Conservation (phyloP, 2,888 invertebrate species). For the Chaitophorus viminalis region DNA sequence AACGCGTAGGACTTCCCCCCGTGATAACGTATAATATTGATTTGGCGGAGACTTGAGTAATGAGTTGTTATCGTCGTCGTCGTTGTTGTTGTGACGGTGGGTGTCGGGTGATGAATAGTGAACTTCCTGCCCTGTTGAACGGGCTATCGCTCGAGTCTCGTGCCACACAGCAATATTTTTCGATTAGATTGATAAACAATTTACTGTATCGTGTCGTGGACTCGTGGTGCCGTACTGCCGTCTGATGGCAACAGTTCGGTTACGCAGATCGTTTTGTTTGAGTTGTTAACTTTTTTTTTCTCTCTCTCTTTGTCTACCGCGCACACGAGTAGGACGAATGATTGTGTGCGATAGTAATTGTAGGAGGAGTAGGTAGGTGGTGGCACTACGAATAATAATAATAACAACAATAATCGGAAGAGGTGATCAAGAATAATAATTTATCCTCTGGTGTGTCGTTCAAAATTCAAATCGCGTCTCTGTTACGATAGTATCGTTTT, state of each 20-base stretch:
- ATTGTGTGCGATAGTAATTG: neutral
- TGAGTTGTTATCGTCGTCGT: neutral
- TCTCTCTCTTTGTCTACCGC: neutral
- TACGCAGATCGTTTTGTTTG: neutral
- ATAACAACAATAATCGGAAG: constrained; percentile 6
- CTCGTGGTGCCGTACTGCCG: too few species aligned
- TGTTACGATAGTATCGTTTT: neutral
- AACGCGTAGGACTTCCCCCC: constrained; percentile 24
- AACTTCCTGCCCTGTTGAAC: neutral
- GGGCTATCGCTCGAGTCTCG: neutral
- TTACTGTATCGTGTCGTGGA: neutral
- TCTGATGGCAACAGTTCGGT: neutral
- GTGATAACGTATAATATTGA: constrained; percentile 49
- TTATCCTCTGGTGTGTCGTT: constrained; percentile 17
- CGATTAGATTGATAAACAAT: neutral
- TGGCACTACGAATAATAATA: constrained; percentile 21
- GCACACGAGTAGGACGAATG: constrained; percentile 1
- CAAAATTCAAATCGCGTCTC: constrained; percentile 56
- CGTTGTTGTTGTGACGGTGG: neutral
- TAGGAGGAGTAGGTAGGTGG: neutral
- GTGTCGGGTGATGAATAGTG: neutral
- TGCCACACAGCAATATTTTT: too few species aligned
- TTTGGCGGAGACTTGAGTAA: neutral
- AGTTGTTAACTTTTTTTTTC: neutral
- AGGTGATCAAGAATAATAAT: neutral